Conservation (phyloP, 2,888 invertebrate genomes). For the Drosophila maculinotata region DNA sequence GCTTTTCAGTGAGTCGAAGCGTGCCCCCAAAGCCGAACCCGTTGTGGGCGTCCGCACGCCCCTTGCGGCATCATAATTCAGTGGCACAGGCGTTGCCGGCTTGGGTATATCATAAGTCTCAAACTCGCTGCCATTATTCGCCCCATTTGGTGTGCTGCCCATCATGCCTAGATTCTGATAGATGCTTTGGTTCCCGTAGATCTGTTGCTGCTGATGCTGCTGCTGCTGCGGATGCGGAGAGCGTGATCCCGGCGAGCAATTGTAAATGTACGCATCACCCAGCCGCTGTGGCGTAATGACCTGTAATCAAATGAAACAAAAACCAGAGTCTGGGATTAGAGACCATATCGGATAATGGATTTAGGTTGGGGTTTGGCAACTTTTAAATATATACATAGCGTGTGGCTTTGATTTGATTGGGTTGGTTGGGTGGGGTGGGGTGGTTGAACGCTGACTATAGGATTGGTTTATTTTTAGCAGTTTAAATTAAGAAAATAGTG, state of each 20-base stretch:
- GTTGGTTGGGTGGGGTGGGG: no score
- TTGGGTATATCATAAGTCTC: conserved; percentile 87
- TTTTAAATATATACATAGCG: not conserved
- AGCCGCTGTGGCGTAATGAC: conserved; percentile 90
- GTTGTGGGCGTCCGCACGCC: conserved; percentile 82
- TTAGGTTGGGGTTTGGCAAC: not conserved
- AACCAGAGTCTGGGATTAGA: not conserved
- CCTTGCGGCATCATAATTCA: conserved; percentile 86
- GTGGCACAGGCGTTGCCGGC: conserved; percentile 87
- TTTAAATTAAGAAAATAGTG: no score
- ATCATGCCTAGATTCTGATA: conserved; percentile 83
- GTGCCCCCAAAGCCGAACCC: conserved; percentile 55
- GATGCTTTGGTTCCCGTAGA: conserved; percentile 78
- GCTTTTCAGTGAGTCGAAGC: conserved; percentile 81
- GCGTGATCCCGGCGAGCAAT: conserved; percentile 86
- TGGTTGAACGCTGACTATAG: no score
- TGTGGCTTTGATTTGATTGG: not conserved
- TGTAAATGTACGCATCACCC: conserved; percentile 91
- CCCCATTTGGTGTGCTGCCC: conserved; percentile 64
- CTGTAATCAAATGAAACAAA: conserved; percentile 83
- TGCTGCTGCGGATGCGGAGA: conserved; percentile 52
- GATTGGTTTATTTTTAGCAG: no score
- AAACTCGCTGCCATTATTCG: conserved; percentile 66
- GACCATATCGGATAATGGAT: not conserved
- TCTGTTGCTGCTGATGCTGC: conserved; percentile 60